Evolutionary conservation across 2,888 invertebrate species (phyloP).

Genomic region (Pyrochroa serraticornis): DNA sequence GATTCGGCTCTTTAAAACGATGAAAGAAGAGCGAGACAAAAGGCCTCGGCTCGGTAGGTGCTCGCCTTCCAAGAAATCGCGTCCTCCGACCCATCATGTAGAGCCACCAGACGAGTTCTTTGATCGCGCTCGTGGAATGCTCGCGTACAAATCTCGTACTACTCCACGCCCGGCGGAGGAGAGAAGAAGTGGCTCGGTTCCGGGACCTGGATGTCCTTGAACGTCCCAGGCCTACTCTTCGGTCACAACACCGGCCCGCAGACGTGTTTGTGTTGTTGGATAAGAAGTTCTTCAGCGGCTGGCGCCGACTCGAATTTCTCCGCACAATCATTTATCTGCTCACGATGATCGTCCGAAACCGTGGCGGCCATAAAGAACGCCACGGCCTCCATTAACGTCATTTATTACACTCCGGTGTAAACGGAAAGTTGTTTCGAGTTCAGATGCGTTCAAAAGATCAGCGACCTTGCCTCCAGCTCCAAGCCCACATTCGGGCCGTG

Average conservation of each 20-base stretch:
- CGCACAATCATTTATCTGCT: conserved; percentile 2
- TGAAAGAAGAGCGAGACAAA: too few species aligned
- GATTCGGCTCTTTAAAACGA: too few species aligned
- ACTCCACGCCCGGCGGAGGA: conserved; percentile 32
- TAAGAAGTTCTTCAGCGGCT: not conserved
- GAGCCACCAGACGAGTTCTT: conserved; percentile 35
- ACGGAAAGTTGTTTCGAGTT: conserved; percentile 40
- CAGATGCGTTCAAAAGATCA: conserved; percentile 39
- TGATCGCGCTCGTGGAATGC: conserved; percentile 37
- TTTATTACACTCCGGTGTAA: conserved; percentile 14
- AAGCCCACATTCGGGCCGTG: not conserved
- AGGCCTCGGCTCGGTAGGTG: too few species aligned
- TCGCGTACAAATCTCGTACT: conserved; percentile 37
- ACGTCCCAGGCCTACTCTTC: conserved; percentile 51
- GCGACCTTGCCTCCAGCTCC: conserved; percentile 39
- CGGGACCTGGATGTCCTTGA: conserved; percentile 53
- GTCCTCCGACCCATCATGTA: not conserved
- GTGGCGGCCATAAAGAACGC: conserved; percentile 1
- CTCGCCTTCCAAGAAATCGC: too few species aligned
- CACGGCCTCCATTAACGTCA: conserved; percentile 4
- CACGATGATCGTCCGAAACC: conserved; percentile 1
- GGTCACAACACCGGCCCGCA: conserved; percentile 8
- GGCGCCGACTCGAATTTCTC: not conserved
- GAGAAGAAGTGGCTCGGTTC: conserved; percentile 41
- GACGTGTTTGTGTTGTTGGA: conserved; percentile 9